Conservation (phyloP, 2,888 invertebrate species). For the Mystacides longicornis region DNA sequence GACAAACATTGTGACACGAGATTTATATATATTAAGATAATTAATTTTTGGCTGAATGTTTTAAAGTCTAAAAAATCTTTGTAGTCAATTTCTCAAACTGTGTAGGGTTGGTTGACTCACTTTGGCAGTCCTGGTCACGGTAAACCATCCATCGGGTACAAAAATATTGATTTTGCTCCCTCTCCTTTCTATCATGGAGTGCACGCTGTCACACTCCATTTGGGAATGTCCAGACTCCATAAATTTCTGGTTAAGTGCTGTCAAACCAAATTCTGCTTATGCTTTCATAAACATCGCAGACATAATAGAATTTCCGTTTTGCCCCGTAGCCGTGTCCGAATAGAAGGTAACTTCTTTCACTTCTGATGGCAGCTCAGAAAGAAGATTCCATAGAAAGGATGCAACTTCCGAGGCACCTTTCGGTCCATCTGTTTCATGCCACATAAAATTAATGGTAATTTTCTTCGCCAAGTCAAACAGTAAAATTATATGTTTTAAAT, state of each 20-base stretch:
- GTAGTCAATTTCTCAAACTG: neutral
- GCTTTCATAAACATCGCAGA: conserved; percentile 6
- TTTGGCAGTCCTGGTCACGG: neutral
- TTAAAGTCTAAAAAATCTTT: neutral
- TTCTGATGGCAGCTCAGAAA: neutral
- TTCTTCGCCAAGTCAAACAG: neutral
- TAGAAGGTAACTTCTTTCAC: conserved; percentile 1
- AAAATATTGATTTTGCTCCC: conserved; percentile 2
- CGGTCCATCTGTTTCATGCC: conserved; percentile 3
- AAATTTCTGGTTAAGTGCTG: conserved; percentile 6
- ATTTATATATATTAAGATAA: too few relatives aligned
- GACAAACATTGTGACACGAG: too few relatives aligned
- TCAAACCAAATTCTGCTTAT: neutral
- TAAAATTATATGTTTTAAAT: neutral
- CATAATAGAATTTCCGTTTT: conserved; percentile 1
- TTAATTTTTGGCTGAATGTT: neutral
- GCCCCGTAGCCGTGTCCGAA: conserved; percentile 4
- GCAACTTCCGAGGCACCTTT: conserved; percentile 7
- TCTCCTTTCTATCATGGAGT: conserved; percentile 7
- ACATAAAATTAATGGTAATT: conserved; percentile 7
- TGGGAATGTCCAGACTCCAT: conserved; percentile 11
- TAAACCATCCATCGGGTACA: neutral
- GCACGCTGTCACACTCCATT: conserved; percentile 11
- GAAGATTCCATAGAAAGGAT: neutral
- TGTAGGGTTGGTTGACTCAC: neutral